These are phyloP conservation scores for Hirtodrosophila trivittata DNA, from an alignment of 2,888 invertebrate species.

Conservation along the genomic window DNA sequence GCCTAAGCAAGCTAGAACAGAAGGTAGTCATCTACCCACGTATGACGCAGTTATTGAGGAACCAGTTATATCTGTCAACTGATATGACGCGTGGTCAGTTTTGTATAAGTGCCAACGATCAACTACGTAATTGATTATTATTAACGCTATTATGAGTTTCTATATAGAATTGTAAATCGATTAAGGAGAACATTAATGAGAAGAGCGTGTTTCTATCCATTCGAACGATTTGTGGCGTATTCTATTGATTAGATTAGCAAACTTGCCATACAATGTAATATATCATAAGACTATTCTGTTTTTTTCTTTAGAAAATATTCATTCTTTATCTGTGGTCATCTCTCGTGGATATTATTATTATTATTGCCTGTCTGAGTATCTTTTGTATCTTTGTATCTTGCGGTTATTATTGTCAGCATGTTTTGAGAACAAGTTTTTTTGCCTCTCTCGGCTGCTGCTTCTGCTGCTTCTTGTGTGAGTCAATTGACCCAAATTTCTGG, in stretches of 20 bases:
- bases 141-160: background rate
- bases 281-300: constrained; percentile 6
- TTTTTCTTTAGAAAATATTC: background rate
- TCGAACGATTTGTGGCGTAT: background rate
- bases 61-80: constrained; percentile 13
- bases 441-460: constrained; percentile 30
- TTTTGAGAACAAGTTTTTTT: constrained; percentile 69
- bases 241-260: constrained; percentile 14
- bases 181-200: background rate
- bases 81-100: too few relatives aligned
- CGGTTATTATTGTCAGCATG: constrained; percentile 72
- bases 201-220: background rate
- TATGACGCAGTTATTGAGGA: constrained; percentile 19
- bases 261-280: background rate
- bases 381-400: constrained; percentile 40
- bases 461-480: constrained; percentile 59
- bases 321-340: constrained; percentile 25
- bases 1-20: too few relatives aligned
- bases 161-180: background rate
- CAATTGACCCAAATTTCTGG: constrained; percentile 73
- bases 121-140: constrained; percentile 3
- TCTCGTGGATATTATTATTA: constrained; percentile 16
- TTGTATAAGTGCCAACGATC: constrained; percentile 1
- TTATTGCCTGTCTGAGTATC: constrained; percentile 16
- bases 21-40: background rate